These are phyloP conservation scores for Dynastes maya DNA, from an alignment of 2,888 invertebrate species.

Conservation along the genomic window DNA sequence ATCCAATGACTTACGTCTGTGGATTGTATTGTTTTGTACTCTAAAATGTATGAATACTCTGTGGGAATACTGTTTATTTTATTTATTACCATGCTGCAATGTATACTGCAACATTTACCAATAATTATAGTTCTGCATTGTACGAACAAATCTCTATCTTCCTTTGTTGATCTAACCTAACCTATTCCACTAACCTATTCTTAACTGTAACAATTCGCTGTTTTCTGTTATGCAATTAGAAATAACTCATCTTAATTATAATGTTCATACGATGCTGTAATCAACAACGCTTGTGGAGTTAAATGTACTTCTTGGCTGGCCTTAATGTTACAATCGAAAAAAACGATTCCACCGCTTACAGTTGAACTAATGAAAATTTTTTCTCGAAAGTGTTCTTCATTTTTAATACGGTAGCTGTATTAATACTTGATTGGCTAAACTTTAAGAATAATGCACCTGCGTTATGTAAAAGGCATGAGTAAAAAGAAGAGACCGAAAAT, in stretches of 20 bases:
- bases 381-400: no score
- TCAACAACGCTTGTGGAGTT: not conserved
- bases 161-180: slow-evolving; percentile 13
- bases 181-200: slow-evolving; percentile 6
- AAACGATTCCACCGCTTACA: no score
- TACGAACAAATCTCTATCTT: not conserved
- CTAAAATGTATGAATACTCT: not conserved
- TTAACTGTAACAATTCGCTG: not conserved
- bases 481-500: no score
- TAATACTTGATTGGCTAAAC: no score
- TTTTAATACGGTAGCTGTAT: no score
- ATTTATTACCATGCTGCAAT: not conserved
- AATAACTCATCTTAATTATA: slow-evolving; percentile 1
- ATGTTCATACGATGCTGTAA: not conserved
- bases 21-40: no score
- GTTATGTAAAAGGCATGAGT: no score
- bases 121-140: not conserved
- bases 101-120: not conserved
- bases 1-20: no score
- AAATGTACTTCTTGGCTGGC: not conserved
- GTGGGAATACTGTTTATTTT: not conserved
- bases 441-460: no score
- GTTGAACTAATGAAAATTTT: no score
- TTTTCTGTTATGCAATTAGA: slow-evolving; percentile 7
- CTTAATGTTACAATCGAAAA: no score